phyloP scores from a whole-genome alignment of 1,140 invertebrate species.

The Meloidogyne exigua region DNA sequence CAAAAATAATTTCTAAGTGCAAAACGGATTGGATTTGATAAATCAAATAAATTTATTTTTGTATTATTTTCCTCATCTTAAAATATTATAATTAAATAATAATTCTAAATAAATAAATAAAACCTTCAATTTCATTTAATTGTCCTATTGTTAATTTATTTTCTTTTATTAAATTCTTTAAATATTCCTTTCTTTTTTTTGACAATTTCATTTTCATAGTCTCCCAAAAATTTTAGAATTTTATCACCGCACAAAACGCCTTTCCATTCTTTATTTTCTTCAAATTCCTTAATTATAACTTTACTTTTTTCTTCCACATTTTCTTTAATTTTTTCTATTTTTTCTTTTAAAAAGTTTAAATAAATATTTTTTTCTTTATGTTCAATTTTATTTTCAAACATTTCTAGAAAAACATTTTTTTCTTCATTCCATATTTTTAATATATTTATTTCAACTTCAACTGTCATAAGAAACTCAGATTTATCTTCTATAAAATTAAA shows the following conservation, averaged over 20 bases:
- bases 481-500: neutral
- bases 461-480: neutral
- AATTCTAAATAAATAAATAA: no score
- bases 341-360: neutral
- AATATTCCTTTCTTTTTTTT: neutral
- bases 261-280: neutral
- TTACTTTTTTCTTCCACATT: neutral
- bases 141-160: neutral
- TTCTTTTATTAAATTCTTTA: neutral
- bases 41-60: neutral
- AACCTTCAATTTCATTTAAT: no score
- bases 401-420: neutral
- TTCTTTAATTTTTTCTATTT: neutral
- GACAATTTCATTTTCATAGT: neutral
- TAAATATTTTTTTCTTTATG: neutral
- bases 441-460: conserved; percentile 1
- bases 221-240: neutral
- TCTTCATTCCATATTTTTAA: neutral
- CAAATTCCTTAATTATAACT: neutral
- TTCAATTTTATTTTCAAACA: neutral
- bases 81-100: no score
- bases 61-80: no score
- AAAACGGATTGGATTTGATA: neutral
- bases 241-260: neutral
- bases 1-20: neutral